Evolutionary conservation across 2,797 vertebrate genomes (phyloP).

Genomic region (Prunella strophiata): DNA sequence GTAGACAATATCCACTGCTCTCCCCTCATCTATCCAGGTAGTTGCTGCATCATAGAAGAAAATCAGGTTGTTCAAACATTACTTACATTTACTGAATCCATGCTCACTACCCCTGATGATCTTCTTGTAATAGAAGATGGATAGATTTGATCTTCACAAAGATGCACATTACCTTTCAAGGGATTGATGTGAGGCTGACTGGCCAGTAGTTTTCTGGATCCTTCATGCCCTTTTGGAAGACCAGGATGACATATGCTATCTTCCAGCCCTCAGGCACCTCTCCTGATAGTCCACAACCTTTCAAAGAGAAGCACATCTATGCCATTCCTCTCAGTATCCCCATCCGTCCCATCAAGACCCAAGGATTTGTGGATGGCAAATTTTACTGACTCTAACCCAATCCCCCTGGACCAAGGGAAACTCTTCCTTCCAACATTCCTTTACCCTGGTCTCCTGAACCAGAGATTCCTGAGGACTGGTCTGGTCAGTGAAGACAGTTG

Average conservation of each 20-base stretch:
- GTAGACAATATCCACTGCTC: background rate
- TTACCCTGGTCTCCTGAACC: background rate
- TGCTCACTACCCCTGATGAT: background rate
- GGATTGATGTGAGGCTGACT: background rate
- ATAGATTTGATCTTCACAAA: background rate
- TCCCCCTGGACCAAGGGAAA: background rate
- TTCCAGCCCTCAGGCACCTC: background rate
- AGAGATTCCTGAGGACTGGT: background rate
- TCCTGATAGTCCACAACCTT: background rate
- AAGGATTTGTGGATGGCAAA: background rate
- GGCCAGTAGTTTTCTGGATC: background rate
- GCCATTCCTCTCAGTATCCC: background rate
- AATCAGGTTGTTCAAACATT: background rate
- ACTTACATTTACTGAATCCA: background rate
- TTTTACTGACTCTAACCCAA: background rate
- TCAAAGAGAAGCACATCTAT: background rate
- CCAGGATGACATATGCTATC: background rate
- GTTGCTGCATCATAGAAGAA: background rate
- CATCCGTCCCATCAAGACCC: background rate
- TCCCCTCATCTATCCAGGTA: background rate
- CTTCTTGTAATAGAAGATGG: background rate
- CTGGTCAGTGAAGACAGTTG: background rate
- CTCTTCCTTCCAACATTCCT: background rate
- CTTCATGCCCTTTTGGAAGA: background rate
- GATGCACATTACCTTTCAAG: background rate